A percentile compares a stretch with the other conserved stretches of the same genome.
These are phyloP conservation scores for Steinernema hermaphroditum DNA, from an alignment of 2,888 invertebrate genomes.

Conservation along the genomic window DNA sequence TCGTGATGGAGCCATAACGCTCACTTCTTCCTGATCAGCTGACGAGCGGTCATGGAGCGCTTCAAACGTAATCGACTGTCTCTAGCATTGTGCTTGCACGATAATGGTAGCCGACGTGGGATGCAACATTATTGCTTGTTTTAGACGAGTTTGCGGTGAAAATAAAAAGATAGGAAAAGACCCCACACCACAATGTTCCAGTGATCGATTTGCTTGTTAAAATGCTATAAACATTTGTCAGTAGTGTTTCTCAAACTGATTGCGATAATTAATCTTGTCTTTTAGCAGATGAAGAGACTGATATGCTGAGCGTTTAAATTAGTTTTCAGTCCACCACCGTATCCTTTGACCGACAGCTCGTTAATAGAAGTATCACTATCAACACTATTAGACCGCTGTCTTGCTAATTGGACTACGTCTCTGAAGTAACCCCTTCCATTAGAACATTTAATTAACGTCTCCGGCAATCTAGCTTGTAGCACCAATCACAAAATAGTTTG, in stretches of 20 bases:
- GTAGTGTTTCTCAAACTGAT: slow-evolving; percentile 23
- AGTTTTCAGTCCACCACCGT: background rate
- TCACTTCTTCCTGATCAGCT: background rate
- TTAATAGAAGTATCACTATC: background rate
- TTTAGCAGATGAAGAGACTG: slow-evolving; percentile 1
- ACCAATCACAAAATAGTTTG: background rate
- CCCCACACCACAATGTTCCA: background rate
- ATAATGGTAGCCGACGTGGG: no score
- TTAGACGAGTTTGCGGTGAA: background rate
- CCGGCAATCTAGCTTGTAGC: background rate
- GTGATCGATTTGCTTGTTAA: slow-evolving; percentile 28
- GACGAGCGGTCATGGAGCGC: background rate
- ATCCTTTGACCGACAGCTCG: background rate
- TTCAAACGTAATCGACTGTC: no score
- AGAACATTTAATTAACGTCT: slow-evolving; percentile 14
- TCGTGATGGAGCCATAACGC: slow-evolving; percentile 2
- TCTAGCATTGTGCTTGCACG: no score
- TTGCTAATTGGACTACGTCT: slow-evolving; percentile 6
- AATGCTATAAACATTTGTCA: slow-evolving; percentile 26
- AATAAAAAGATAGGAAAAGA: background rate
- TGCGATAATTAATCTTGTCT: slow-evolving; percentile 15
- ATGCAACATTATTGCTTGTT: background rate
- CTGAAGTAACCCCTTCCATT: slow-evolving; percentile 14
- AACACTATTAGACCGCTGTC: slow-evolving; percentile 7
- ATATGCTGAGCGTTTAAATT: background rate